Evolutionary conservation across 2,888 invertebrate species (phyloP), one percentile per base, ranked within the genome.

Genomic region (Embidobia sp.): DNA sequence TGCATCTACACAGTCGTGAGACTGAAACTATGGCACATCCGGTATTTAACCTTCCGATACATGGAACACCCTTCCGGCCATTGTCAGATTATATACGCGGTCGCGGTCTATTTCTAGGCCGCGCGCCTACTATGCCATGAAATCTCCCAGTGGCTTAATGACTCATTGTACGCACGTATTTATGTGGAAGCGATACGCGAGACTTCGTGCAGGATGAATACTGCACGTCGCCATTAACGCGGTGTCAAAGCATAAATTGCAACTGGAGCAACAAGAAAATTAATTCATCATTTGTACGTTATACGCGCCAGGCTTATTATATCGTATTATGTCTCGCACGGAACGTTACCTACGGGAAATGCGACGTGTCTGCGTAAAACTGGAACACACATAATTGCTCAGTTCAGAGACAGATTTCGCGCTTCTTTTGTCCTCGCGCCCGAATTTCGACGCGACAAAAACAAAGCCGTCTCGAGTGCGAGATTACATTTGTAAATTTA

Each of bases 161-260:
- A 87, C 83, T 85, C 84, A 88, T 87, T 88, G 88, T 88, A 81
- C 83, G 80, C 84, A 83, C 85, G 85, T 84, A 85, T 85, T 85
- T 86, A 86, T 85, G 84, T 83, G 82, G 80, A 84, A 81, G 81
- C 84, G 84, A 86, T 85, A 81, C 63, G 66, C 73, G 57, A 53
- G 44, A 42, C 59, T 59, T 46, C 27, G 64, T 19, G 42, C 48
- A 31, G 51, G 51, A 59, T 66, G 64, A 61, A 63, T 63, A 26
- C 48, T 42, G 31, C 7, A 61, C 67, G 48, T 33, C 40, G 67
- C 63, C 22, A 75, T 75, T 75, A 74, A 61, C 59, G 31, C 63
- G 16, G 67, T 67, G 75, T 75, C 75, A 67, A 67, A 67, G 67
- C 61, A 67, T 61, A 67, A 61, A 67, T 67, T 55, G 67, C 46